These are phyloP conservation scores for Teinopalpus imperialis DNA, from an alignment of 2,888 invertebrate genomes.

Conservation along the genomic window DNA sequence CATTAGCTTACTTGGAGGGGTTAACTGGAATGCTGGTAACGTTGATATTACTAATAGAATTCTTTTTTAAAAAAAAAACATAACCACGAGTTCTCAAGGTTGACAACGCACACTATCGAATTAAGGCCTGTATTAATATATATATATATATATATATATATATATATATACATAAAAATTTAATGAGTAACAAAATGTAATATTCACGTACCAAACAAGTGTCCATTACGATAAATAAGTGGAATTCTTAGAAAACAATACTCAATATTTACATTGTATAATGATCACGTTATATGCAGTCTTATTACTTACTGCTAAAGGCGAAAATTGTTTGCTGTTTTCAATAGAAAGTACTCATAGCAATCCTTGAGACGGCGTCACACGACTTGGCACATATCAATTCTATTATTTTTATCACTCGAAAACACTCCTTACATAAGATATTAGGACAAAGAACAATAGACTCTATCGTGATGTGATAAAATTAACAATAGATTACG, in stretches of 20 bases:
- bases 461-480: not conserved
- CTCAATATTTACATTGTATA: not conserved
- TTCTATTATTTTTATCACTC: conserved; percentile 4
- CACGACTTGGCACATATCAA: conserved; percentile 24
- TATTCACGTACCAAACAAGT: too few species aligned
- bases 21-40: too few species aligned
- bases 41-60: too few species aligned
- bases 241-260: conserved; percentile 12
- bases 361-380: conserved; percentile 22
- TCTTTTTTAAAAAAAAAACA: too few species aligned
- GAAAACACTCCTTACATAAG: conserved; percentile 8
- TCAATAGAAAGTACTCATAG: conserved; percentile 23
- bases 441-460: conserved; percentile 11
- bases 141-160: too few species aligned
- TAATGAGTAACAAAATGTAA: too few species aligned
- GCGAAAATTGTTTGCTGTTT: conserved; percentile 12
- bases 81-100: too few species aligned
- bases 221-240: not conserved
- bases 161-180: too few species aligned
- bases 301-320: not conserved
- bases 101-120: too few species aligned
- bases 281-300: not conserved
- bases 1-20: too few species aligned
- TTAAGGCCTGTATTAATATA: too few species aligned
- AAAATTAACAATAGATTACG: not conserved